Evolutionary conservation across 1,140 invertebrate species (phyloP).

Genomic region (Oedothorax gibbosus): DNA sequence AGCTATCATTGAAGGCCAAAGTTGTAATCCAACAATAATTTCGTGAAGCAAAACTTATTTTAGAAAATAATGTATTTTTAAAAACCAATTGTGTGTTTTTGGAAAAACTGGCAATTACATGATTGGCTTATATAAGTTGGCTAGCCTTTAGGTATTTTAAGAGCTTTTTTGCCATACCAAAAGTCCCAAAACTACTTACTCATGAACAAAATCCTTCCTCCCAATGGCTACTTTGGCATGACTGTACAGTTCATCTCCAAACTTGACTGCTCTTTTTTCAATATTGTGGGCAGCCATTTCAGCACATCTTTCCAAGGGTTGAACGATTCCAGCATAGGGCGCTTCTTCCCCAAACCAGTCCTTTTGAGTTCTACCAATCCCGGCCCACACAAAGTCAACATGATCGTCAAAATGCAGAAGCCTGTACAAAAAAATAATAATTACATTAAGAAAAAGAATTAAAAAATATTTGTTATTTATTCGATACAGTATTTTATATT

Average conservation of each 20-base stretch:
- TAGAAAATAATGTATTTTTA: too few relatives aligned
- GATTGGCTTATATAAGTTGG: too few relatives aligned
- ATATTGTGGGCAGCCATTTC: slow-evolving; percentile 80
- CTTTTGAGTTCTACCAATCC: slow-evolving; percentile 76
- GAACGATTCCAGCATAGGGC: slow-evolving; percentile 37
- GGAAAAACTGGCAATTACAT: too few relatives aligned
- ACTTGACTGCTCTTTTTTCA: slow-evolving; percentile 85
- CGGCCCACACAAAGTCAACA: slow-evolving; percentile 76
- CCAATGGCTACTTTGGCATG: slow-evolving; percentile 72
- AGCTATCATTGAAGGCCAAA: too few relatives aligned
- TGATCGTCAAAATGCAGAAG: slow-evolving; percentile 77
- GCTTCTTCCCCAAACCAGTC: slow-evolving; percentile 37
- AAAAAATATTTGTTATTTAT: slow-evolving; percentile 31
- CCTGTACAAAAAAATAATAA: slow-evolving; percentile 65
- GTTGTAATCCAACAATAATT: too few relatives aligned
- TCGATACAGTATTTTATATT: background rate
- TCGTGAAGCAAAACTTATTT: too few relatives aligned
- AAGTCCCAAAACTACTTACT: slow-evolving; percentile 28
- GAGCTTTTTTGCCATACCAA: background rate
- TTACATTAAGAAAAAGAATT: slow-evolving; percentile 45
- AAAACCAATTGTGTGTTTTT: too few relatives aligned
- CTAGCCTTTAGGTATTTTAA: too few relatives aligned
- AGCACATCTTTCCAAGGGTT: slow-evolving; percentile 63
- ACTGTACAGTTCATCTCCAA: slow-evolving; percentile 83
- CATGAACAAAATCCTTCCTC: slow-evolving; percentile 54